Base-by-base conservation (phyloP, 2,888 invertebrate genomes). In the Synanthedon myopaeformis region DNA sequence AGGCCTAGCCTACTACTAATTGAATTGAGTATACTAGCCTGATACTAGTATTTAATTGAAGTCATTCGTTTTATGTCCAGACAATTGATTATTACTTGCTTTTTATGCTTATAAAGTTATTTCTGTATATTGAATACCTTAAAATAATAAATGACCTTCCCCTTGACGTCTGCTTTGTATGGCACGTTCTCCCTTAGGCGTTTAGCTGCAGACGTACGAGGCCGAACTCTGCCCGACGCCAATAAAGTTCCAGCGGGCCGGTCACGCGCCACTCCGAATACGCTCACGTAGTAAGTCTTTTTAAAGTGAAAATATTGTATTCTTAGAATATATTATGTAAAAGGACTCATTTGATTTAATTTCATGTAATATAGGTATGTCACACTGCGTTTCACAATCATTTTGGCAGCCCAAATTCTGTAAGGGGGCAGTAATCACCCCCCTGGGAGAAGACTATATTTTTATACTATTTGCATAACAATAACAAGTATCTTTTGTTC, bases 251-350 rank as follows among this genome's bases (percentile, higher is more conserved):
- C 86, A 0, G 79, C 74, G 5, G 75, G 66, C 3, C 86, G 71
- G 53, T 86, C 86, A 49, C 68, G 68, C 5, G 76, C 79, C 1
- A 85, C 65, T 0, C 79, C 83, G 48, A 85, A 87, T 4, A 87
- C 70, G 55, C 80, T 84, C 0, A 86, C 83, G 55, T 69, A 82
- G 58, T 87, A 87, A 0, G 75, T 85, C 86, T 86, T 35, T 35
- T 10, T 57, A 57, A 56, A 13, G 41, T 49, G 14, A 54, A 51
- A 23, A n/a, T 12, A 48, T n/a, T 42, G 5, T 49, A 51, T 48
- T 49, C 51, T 53, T 57, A 53, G 53, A 53, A 53, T 51, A 54
- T 56, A 52, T 52, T 56, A 54, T 52, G 54, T 54, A 54, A 56
- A 56, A 53, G 54, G 54, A 56, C 54, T 54, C 54, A 56, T 56